These are phyloP conservation scores for Caenorhabditis zanzibari DNA, from an alignment of 2,888 invertebrate genomes.

Conservation along the genomic window DNA sequence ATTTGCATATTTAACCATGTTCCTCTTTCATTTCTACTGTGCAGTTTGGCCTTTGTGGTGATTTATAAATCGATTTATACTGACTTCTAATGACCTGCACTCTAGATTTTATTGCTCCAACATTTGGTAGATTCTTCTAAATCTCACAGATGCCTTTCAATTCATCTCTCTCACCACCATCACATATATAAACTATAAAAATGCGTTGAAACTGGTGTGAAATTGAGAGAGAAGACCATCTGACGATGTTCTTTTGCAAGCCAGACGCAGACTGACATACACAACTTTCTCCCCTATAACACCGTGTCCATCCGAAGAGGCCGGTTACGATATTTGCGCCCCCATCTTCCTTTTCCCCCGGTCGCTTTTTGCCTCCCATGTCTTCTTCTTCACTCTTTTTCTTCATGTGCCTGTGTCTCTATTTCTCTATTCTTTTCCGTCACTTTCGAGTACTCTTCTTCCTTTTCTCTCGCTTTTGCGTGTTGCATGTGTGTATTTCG, in stretches of 20 bases:
- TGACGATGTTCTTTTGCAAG: slow-evolving; percentile 52
- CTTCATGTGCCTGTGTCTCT: slow-evolving; percentile 45
- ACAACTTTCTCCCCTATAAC: slow-evolving; percentile 14
- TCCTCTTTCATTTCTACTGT: not conserved
- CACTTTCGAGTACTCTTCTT: slow-evolving; percentile 46
- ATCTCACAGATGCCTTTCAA: slow-evolving; percentile 35
- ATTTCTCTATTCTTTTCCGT: slow-evolving; percentile 34
- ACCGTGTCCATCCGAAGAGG: slow-evolving; percentile 60
- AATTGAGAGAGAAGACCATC: slow-evolving; percentile 42
- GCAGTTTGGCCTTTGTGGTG: slow-evolving; percentile 1
- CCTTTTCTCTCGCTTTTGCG: slow-evolving; percentile 28
- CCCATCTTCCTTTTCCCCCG: slow-evolving; percentile 4
- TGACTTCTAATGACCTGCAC: not conserved
- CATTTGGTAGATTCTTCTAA: slow-evolving; percentile 43
- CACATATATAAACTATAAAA: slow-evolving; percentile 60
- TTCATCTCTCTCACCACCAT: slow-evolving; percentile 33
- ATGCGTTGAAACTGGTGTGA: slow-evolving; percentile 61
- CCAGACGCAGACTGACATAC: slow-evolving; percentile 44
- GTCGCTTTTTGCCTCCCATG: slow-evolving; percentile 46
- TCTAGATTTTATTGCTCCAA: slow-evolving; percentile 55
- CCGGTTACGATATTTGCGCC: slow-evolving; percentile 65
- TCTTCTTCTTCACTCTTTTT: slow-evolving; percentile 26
- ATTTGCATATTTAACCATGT: slow-evolving; percentile 25
- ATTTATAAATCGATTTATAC: slow-evolving; percentile 26
- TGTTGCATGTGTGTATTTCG: slow-evolving; percentile 45